These are phyloP conservation scores for Oxycera nigricornis DNA, from an alignment of 2,888 invertebrate species.

Conservation along the genomic window DNA sequence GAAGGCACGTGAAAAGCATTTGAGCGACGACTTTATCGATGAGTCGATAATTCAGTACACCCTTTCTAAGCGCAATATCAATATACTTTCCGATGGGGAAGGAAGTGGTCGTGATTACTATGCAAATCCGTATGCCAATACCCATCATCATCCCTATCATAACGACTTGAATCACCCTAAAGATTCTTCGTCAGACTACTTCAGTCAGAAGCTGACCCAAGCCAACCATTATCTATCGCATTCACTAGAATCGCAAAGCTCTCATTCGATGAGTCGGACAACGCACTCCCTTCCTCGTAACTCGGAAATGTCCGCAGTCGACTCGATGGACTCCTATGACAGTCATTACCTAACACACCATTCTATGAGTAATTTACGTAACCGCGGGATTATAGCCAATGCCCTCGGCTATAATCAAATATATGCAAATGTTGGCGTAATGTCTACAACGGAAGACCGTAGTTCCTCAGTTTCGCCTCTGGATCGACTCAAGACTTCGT, in stretches of 20 bases:
- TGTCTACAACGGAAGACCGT: slow-evolving; percentile 50
- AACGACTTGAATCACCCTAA: slow-evolving; percentile 59
- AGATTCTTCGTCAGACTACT: slow-evolving; percentile 60
- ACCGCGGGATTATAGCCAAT: slow-evolving; percentile 44
- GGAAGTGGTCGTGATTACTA: slow-evolving; percentile 49
- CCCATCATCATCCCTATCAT: slow-evolving; percentile 55
- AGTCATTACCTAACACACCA: slow-evolving; percentile 61
- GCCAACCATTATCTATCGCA: slow-evolving; percentile 59
- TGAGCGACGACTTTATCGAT: slow-evolving; percentile 62
- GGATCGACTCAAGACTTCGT: slow-evolving; percentile 55
- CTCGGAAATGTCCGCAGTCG: slow-evolving; percentile 60
- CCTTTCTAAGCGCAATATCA: slow-evolving; percentile 55
- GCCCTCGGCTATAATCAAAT: slow-evolving; percentile 53
- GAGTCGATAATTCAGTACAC: slow-evolving; percentile 59
- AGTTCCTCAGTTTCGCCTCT: slow-evolving; percentile 52
- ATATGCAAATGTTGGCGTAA: slow-evolving; percentile 59
- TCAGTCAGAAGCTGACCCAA: slow-evolving; percentile 56
- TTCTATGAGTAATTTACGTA: slow-evolving; percentile 49
- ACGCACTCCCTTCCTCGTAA: slow-evolving; percentile 60
- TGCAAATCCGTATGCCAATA: slow-evolving; percentile 51
- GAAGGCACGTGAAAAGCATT: slow-evolving; percentile 59
- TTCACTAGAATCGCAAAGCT: slow-evolving; percentile 58
- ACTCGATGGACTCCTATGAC: slow-evolving; percentile 61
- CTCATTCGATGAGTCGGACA: slow-evolving; percentile 52
- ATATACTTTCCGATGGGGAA: slow-evolving; percentile 46